Percentiles rank a stretch among this genome's conserved stretches.
Conservation (phyloP, 1,140 invertebrate species). For the Chlorops oryzae region DNA sequence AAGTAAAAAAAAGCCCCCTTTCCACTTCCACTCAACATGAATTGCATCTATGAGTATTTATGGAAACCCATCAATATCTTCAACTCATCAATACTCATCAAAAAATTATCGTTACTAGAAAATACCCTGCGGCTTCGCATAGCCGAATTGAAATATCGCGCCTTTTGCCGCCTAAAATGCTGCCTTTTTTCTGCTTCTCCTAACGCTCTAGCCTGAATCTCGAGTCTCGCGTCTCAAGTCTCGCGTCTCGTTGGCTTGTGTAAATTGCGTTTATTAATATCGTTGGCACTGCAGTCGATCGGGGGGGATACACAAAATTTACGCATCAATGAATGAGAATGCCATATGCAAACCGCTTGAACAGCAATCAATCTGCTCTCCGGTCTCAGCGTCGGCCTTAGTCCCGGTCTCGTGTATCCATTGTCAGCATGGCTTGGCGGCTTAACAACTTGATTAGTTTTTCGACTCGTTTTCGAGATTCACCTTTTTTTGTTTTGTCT, state of each 20-base stretch:
- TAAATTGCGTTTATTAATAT: constrained; percentile 7
- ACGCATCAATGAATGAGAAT: neutral
- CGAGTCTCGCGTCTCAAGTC: neutral
- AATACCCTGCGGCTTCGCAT: constrained; percentile 24
- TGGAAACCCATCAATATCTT: constrained; percentile 6
- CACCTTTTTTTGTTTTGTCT: constrained; percentile 7
- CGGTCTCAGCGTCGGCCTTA: too few relatives aligned
- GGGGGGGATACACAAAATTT: neutral
- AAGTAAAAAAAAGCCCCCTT: too few relatives aligned
- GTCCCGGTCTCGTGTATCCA: neutral
- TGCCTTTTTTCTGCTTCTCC: constrained; percentile 2
- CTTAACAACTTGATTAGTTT: constrained; percentile 11
- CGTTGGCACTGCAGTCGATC: neutral
- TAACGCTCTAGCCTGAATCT: too few relatives aligned
- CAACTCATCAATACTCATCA: constrained; percentile 44
- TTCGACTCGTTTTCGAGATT: too few relatives aligned
- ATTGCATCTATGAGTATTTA: too few relatives aligned
- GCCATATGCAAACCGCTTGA: neutral
- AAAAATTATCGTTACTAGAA: constrained; percentile 18
- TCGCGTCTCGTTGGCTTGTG: neutral
- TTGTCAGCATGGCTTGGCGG: neutral
- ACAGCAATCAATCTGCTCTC: constrained; percentile 4
- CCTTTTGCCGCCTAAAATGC: neutral
- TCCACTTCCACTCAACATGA: too few relatives aligned
- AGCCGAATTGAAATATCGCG: neutral